Percentiles rank a stretch among this genome's conserved stretches.
Conservation (phyloP, 2,888 invertebrate genomes). For the Clunio marinus region DNA sequence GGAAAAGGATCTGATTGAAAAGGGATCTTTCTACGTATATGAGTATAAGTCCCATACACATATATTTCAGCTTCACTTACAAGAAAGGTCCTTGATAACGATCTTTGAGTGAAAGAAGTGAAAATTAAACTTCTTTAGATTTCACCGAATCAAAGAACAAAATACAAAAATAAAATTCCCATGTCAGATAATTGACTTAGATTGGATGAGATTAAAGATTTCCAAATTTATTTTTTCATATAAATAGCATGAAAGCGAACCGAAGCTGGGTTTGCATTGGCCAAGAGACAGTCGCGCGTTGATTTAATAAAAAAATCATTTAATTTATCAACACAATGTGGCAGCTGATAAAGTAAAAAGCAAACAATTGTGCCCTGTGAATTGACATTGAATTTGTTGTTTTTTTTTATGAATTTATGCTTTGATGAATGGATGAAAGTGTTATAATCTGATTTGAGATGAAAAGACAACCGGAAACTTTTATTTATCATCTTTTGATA, state of each 20-base stretch:
- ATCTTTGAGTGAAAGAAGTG: no score
- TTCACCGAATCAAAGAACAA: no score
- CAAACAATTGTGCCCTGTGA: not conserved
- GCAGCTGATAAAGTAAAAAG: not conserved
- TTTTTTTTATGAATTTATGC: constrained; percentile 7
- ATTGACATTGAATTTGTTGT: constrained; percentile 19
- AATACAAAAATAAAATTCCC: no score
- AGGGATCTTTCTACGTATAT: no score
- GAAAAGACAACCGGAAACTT: constrained; percentile 12
- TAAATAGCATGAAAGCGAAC: no score
- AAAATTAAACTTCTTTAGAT: no score
- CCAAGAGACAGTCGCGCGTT: no score
- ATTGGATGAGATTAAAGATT: not conserved
- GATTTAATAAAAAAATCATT: not conserved
- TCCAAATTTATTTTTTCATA: not conserved
- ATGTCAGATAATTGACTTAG: not conserved
- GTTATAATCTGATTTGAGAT: not conserved
- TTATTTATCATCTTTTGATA: not conserved
- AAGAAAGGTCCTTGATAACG: no score
- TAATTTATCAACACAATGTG: not conserved
- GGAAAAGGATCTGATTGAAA: no score
- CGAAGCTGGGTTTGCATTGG: no score
- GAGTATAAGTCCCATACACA: no score
- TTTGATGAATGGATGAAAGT: not conserved
- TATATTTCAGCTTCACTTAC: no score